Percentiles rank a stretch among this genome's conserved stretches.
phyloP scores from a whole-genome alignment of 2,113 vertebrate genomes.

The Burhinus oedicnemus region DNA sequence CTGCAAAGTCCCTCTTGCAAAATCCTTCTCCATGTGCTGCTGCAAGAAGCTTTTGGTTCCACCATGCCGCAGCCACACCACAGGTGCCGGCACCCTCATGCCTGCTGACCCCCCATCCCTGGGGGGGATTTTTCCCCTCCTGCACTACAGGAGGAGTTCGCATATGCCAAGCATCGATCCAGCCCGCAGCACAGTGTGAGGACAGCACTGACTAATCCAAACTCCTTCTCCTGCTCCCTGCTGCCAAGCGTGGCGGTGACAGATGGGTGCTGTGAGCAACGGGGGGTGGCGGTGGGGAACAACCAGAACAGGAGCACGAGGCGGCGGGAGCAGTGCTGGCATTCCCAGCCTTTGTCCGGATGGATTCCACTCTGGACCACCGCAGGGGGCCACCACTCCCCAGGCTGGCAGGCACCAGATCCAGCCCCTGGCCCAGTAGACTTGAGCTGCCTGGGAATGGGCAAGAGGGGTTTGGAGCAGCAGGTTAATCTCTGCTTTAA shows the following conservation, averaged over 20 bases:
- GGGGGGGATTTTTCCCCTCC: neutral
- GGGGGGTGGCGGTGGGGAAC: constrained; percentile 12
- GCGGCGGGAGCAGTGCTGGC: neutral
- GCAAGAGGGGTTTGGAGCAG: neutral
- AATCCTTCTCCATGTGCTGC: neutral
- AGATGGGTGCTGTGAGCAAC: constrained; percentile 38
- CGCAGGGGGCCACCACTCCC: accelerated
- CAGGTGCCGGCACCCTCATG: accelerated
- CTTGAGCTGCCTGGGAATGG: neutral
- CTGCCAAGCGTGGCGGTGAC: neutral
- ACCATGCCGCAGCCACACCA: accelerated
- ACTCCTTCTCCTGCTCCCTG: neutral
- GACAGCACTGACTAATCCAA: constrained; percentile 35
- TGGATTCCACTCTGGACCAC: accelerated
- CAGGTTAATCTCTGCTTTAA: neutral
- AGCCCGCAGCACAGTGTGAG: neutral
- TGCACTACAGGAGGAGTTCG: neutral
- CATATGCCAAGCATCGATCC: neutral
- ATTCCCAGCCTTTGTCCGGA: neutral
- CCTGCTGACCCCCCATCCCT: neutral
- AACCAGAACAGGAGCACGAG: neutral
- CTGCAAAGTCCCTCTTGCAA: neutral
- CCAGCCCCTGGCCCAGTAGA: neutral
- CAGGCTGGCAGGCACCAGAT: neutral
- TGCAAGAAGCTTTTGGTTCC: neutral